Base-by-base conservation (phyloP, 2,113 vertebrate genomes). In the Danionella cerebrum region DNA sequence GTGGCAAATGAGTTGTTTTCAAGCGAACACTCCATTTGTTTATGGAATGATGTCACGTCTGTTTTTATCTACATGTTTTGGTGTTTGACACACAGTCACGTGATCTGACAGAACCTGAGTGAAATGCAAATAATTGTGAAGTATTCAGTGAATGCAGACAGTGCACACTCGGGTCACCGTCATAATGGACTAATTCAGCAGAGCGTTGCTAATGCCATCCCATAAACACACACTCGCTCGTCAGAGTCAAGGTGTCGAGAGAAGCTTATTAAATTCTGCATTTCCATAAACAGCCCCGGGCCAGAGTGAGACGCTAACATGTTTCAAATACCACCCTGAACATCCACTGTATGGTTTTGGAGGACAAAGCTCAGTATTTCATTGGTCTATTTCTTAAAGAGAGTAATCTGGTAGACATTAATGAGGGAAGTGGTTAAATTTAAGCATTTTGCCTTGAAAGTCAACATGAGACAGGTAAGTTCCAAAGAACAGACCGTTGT, bases 221-320 rank as follows among this genome's bases (percentile, higher is more conserved):
- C 50, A 45, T 45, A 45, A 18, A 42, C 25, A 12, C 42, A 54
- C 9, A 67, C 48, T 39, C 21, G 29, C 47, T 44, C 35, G 22
- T 51, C 31, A 27, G 78, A 88, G 84, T 80, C 84, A 79, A 85
- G 86, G 87, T 88, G 89, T 91, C 89, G 89, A 78, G 75, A 82
- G 85, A 64, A 82, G 88, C 85, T 91, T 90, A 88, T 86, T 86
- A 88, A 87, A 87, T 85, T 87, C 90, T 84, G 86, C 84, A 86
- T 88, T 84, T 88, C 69, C 79, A 69, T 84, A 79, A 81, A 79
- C 76, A 75, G 75, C 74, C 83, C 78, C 77, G 72, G 84, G 72
- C 72, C 65, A 71, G 74, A 63, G 14, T 3, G 25, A 29, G 35
- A 67, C 78, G 59, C 65, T 74, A 74, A 81, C 75, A 76, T 47